phyloP scores from a whole-genome alignment of 2,113 vertebrate genomes.

The Aegithalos caudatus region DNA sequence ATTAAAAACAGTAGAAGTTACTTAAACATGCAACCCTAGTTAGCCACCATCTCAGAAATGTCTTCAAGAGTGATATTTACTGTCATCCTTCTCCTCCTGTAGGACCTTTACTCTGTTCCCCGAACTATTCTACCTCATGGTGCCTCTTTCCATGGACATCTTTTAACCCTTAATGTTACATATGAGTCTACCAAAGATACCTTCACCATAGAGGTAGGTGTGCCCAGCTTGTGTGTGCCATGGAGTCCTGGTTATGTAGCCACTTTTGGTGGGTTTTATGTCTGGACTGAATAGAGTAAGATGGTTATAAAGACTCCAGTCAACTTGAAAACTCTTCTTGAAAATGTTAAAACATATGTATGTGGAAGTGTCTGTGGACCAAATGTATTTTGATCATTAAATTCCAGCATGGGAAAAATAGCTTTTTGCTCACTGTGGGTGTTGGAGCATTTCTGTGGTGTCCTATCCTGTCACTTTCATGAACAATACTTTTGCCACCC shows the following conservation, averaged over 20 bases:
- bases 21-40: background rate
- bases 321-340: background rate
- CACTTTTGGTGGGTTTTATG: background rate
- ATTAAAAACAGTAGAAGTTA: background rate
- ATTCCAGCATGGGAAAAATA: background rate
- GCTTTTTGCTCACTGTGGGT: background rate
- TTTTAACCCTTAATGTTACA: slow-evolving; percentile 92
- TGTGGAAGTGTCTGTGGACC: background rate
- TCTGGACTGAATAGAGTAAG: background rate
- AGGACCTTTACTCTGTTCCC: slow-evolving; percentile 97
- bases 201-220: slow-evolving; percentile 90
- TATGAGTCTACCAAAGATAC: slow-evolving; percentile 99
- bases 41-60: background rate
- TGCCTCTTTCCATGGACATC: slow-evolving; percentile 96
- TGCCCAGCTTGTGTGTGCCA: background rate
- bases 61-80: background rate
- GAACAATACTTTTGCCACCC: background rate
- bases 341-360: background rate
- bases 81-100: background rate
- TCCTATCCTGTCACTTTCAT: background rate
- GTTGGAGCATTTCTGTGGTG: background rate
- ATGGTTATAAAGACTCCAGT: background rate
- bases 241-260: fast-evolving
- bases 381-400: background rate
- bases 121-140: slow-evolving; percentile 99